Evolutionary conservation across 2,888 invertebrate genomes (phyloP).

Genomic region (Eudasyphora cyanicolor): DNA sequence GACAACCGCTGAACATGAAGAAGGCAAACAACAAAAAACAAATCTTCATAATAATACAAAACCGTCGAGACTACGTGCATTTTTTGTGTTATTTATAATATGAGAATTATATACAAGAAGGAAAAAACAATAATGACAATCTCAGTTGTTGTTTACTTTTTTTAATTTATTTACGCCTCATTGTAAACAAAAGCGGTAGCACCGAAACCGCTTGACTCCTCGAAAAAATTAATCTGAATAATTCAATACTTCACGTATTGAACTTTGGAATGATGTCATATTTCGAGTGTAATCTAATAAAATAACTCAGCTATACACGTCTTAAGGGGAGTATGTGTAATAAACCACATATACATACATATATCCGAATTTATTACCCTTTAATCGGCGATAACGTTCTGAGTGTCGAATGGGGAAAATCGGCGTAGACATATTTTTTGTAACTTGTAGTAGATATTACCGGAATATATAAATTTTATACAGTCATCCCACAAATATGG

Average conservation of each 20-base stretch:
- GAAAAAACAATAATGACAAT: background rate
- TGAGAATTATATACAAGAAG: background rate
- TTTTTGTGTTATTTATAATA: background rate
- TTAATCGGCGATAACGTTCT: no score
- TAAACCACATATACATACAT: no score
- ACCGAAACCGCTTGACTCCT: background rate
- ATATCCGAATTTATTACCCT: no score
- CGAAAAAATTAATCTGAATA: background rate
- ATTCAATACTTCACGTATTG: background rate
- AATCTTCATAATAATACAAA: background rate
- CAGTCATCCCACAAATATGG: no score
- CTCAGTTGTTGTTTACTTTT: background rate
- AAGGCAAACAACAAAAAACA: background rate
- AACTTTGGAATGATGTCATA: constrained; percentile 10
- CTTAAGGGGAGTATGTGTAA: no score
- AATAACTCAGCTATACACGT: background rate
- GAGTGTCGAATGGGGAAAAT: no score
- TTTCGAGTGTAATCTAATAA: background rate
- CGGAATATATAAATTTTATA: no score
- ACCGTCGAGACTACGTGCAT: background rate
- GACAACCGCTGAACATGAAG: no score
- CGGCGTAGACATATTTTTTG: no score
- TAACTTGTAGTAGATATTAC: no score
- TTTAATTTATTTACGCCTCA: no score
- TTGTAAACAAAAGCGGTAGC: background rate